A percentile compares a stretch with the other conserved stretches of the same genome.
phyloP scores from a whole-genome alignment of 2,888 invertebrate species.

The Scaptomyza flava region DNA sequence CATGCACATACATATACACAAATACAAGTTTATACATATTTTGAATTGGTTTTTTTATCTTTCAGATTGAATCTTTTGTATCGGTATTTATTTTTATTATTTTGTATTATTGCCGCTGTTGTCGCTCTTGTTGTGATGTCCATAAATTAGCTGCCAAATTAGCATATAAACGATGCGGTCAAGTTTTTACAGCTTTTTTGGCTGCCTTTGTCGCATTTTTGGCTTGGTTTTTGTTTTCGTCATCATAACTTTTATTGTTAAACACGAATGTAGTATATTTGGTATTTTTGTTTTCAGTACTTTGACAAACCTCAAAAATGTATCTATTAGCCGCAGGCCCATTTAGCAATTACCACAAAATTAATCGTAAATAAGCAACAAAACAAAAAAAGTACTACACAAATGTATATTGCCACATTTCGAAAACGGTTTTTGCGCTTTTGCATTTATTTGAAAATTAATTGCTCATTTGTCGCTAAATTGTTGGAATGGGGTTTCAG shows the following conservation, averaged over 20 bases:
- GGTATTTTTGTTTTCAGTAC: slow-evolving; percentile 17
- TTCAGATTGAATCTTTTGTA: slow-evolving; percentile 13
- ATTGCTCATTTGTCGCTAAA: slow-evolving; percentile 83
- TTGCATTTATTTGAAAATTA: slow-evolving; percentile 83
- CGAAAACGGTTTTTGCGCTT: slow-evolving; percentile 24
- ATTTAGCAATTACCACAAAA: slow-evolving; percentile 22
- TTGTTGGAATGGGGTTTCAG: slow-evolving; percentile 82
- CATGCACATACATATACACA: slow-evolving; percentile 60
- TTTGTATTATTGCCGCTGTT: slow-evolving; percentile 57
- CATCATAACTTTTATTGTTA: slow-evolving; percentile 34
- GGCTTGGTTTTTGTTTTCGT: slow-evolving; percentile 17
- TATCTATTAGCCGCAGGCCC: slow-evolving; percentile 15
- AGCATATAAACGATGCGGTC: slow-evolving; percentile 75
- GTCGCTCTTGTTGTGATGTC: slow-evolving; percentile 76
- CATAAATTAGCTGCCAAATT: slow-evolving; percentile 72
- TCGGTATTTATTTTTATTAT: slow-evolving; percentile 25
- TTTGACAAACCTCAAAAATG: slow-evolving; percentile 23
- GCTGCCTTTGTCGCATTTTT: slow-evolving; percentile 59
- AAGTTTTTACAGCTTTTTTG: slow-evolving; percentile 55
- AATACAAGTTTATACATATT: slow-evolving; percentile 21
- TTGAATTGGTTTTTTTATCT: slow-evolving; percentile 17
- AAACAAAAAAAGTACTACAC: background rate
- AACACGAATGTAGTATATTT: slow-evolving; percentile 12
- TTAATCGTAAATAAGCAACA: slow-evolving; percentile 4
- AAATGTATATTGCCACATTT: slow-evolving; percentile 20